Evolutionary conservation across 2,113 vertebrate species (phyloP), one percentile per base, ranked within the genome.

Genomic region (Seriola aureovittata): DNA sequence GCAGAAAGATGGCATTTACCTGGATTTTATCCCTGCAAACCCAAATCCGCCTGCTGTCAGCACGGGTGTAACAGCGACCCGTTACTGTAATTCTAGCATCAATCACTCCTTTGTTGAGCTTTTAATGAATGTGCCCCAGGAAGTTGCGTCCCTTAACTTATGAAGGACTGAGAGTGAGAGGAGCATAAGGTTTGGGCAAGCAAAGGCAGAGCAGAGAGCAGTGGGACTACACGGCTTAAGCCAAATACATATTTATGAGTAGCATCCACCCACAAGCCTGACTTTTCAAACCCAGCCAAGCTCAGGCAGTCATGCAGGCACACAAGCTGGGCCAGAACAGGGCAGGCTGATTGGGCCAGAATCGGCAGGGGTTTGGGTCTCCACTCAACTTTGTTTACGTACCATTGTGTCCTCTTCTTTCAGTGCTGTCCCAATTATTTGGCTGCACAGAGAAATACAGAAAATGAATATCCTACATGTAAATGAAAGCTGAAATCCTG

Each of bases 211-310:
- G 89, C 87, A 65, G 72, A 82, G 86, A 88, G 87, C 77, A 73
- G 88, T 87, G 89, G 88, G 93, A 95, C 87, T 82, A 76, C 84
- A 79, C 64, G 46, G 90, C 91, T 93, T 92, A 91, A 93, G 88
- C 90, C 85, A 87, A 90, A 93, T 94, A 84, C 93, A 94, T 95
- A 95, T 95, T 94, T 86, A 95, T 95, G 92, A 94, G 85, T 48
- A 75, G 85, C 81, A 71, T 93, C 88, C 91, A 85, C 91, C 90
- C 85, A 89, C 89, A 87, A 91, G 86, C 78, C 85, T 88, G 81
- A 90, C 93, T 93, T 92, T 90, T 89, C 89, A 90, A 90, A 92
- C 86, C 83, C 64, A 73, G 90, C 89, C 91, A 91, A 92, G 86
- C 82, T 89, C 86, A 86, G 87, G 85, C 85, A 85, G 88, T 78